These are phyloP conservation scores for Premnoplex brunnescens DNA, from an alignment of 2,797 vertebrate species.

Conservation along the genomic window DNA sequence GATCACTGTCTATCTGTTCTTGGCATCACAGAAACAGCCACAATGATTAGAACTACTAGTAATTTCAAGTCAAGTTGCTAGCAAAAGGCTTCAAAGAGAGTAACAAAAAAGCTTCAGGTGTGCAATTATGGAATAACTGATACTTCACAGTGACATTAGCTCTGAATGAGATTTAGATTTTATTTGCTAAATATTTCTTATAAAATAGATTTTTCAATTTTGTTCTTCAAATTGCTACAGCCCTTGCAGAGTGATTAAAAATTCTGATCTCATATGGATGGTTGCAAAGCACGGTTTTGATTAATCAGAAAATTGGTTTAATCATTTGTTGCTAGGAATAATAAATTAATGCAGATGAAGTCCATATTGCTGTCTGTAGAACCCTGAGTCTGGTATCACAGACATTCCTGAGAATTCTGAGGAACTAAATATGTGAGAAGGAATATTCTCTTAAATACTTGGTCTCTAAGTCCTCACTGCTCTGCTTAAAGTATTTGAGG, in stretches of 20 bases:
- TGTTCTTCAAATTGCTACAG: conserved; percentile 30
- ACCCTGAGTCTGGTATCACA: neutral
- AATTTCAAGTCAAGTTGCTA: neutral
- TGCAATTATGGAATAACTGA: conserved; percentile 3
- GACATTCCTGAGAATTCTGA: neutral
- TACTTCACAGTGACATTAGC: neutral
- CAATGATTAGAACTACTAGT: neutral
- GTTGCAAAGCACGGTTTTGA: conserved; percentile 67
- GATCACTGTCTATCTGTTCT: neutral
- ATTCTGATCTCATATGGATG: conserved; percentile 61
- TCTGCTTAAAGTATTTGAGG: conserved; percentile 28
- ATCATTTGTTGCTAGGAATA: conserved; percentile 71
- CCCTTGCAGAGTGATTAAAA: conserved; percentile 46
- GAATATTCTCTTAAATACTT: neutral
- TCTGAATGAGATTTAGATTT: conserved; percentile 42
- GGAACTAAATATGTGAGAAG: neutral
- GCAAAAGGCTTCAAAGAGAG: neutral
- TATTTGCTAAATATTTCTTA: conserved; percentile 74
- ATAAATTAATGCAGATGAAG: conserved; percentile 62
- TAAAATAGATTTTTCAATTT: conserved; percentile 54
- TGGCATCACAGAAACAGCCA: neutral
- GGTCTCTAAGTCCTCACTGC: neutral
- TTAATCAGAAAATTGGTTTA: conserved; percentile 76
- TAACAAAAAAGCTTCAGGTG: neutral
- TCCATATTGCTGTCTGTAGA: conserved; percentile 18